phyloP scores from a whole-genome alignment of 2,113 vertebrate genomes.

The human region GRCh38 chr22:25689501-25690000 shows the following conservation, averaged over 20 bases:
- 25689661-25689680: background rate
- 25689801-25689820: fast-evolving
- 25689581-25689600: background rate
- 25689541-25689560: slow-evolving; percentile 15
- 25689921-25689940: background rate
- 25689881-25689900: fast-evolving
- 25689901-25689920: fast-evolving
- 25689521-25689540: slow-evolving; percentile 3
- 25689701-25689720: background rate
- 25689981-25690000: background rate
- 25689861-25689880: fast-evolving
- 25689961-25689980: background rate
- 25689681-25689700: background rate
- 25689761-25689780: fast-evolving
- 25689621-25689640: background rate
- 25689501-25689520: slow-evolving; percentile 21
- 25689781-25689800: background rate
- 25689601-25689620: background rate
- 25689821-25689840: too few relatives aligned
- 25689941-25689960: background rate
- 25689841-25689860: fast-evolving
- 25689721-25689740: background rate
- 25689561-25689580: background rate
- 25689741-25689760: background rate
- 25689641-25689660: background rate